These are phyloP conservation scores for Stenichneumon culpator DNA, from an alignment of 2,888 invertebrate species.

Conservation along the genomic window DNA sequence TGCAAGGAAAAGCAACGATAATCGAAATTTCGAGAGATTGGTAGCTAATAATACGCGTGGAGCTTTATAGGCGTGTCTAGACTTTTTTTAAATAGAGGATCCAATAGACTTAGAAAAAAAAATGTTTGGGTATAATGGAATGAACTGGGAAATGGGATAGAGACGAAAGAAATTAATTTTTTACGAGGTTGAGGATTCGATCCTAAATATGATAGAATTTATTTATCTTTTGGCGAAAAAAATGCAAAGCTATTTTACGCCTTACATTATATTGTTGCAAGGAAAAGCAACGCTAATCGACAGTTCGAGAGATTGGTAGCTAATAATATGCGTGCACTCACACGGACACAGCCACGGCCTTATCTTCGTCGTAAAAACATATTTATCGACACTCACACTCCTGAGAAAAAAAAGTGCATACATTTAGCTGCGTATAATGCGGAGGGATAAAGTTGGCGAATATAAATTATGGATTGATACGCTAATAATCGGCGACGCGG, in stretches of 20 bases:
- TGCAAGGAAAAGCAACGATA: no score
- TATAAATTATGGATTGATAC: constrained; percentile 55
- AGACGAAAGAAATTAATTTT: not conserved
- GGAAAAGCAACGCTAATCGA: not conserved
- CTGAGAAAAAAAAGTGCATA: not conserved
- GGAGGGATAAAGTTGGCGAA: constrained; percentile 40
- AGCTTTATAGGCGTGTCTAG: not conserved
- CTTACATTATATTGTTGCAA: not conserved
- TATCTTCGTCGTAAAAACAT: constrained; percentile 9
- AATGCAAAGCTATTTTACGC: not conserved
- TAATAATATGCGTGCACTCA: constrained; percentile 6
- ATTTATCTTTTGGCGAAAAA: not conserved
- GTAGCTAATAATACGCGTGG: no score
- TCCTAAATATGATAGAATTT: not conserved
- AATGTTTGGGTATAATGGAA: not conserved
- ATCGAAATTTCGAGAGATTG: no score
- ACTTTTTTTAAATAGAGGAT: not conserved
- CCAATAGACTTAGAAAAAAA: not conserved
- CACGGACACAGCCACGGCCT: not conserved
- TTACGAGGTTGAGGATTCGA: constrained; percentile 5
- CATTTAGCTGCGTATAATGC: constrained; percentile 29
- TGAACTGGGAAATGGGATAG: not conserved
- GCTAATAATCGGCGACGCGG: constrained; percentile 44
- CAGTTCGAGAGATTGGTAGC: not conserved
- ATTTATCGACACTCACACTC: constrained; percentile 44